Evolutionary conservation across 2,888 invertebrate species (phyloP).

Genomic region (Nomada hirtipes): DNA sequence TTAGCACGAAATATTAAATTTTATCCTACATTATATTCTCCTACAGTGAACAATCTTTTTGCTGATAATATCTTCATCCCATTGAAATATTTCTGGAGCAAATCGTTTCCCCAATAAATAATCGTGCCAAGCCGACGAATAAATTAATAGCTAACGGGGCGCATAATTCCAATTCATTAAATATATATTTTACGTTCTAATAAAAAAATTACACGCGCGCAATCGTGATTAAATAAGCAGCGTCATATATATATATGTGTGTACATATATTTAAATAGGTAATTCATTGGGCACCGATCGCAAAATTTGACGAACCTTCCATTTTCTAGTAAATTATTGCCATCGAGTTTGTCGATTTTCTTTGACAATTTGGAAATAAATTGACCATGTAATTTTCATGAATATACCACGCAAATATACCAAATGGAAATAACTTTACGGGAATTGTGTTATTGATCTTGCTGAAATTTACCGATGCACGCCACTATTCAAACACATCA

Average conservation of each 20-base stretch:
- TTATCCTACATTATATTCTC: no score
- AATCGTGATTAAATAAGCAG: not conserved
- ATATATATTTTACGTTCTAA: slow-evolving; percentile 4
- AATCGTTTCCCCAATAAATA: not conserved
- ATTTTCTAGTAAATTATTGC: not conserved
- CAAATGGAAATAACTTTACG: not conserved
- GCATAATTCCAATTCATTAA: not conserved
- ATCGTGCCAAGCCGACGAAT: not conserved
- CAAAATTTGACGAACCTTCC: not conserved
- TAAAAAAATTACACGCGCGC: not conserved
- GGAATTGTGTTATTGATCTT: not conserved
- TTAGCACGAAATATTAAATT: no score
- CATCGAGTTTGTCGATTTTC: not conserved
- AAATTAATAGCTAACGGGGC: not conserved
- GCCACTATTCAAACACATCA: no score
- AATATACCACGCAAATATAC: not conserved
- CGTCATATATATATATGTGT: not conserved
- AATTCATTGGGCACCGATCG: not conserved
- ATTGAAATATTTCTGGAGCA: not conserved
- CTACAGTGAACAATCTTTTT: no score
- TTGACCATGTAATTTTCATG: not conserved
- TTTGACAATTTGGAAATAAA: slow-evolving; percentile 6
- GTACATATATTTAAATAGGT: no score
- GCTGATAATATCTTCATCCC: not conserved
- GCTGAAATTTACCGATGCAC: not conserved